These are phyloP conservation scores for Carcharodon carcharias DNA, from an alignment of 2,797 vertebrate genomes.

Conservation along the genomic window DNA sequence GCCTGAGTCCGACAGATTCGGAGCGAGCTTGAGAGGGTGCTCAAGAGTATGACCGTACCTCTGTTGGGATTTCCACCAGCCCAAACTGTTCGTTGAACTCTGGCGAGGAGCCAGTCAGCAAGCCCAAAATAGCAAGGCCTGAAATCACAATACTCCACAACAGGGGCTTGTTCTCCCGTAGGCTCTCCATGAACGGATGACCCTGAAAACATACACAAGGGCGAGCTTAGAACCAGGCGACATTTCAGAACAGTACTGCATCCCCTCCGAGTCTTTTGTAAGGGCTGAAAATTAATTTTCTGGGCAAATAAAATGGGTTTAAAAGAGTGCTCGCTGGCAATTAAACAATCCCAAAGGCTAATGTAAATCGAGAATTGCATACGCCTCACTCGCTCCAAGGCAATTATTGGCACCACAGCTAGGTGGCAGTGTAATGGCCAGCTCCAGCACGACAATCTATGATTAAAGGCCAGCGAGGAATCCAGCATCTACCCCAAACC, in stretches of 20 bases:
- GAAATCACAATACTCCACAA: slow-evolving; percentile 88
- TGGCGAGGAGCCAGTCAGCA: slow-evolving; percentile 81
- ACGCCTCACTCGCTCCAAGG: background rate
- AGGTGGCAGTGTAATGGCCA: background rate
- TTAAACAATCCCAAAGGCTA: too few relatives aligned
- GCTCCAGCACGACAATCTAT: background rate
- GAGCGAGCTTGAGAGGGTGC: background rate
- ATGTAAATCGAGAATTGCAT: background rate
- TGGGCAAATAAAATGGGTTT: background rate
- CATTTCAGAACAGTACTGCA: background rate
- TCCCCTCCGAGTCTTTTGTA: background rate
- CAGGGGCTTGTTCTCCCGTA: slow-evolving; percentile 81
- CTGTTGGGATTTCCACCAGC: slow-evolving; percentile 84
- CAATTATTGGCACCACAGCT: background rate
- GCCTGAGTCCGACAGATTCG: background rate
- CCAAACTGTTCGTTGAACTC: slow-evolving; percentile 94
- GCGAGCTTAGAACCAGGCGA: background rate
- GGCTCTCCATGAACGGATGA: slow-evolving; percentile 94
- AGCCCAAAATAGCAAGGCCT: slow-evolving; percentile 72
- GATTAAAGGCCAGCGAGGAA: background rate
- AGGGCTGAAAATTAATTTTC: background rate
- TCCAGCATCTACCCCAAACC: background rate
- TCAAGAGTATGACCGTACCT: slow-evolving; percentile 59
- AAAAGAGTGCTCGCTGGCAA: background rate
- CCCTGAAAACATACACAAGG: slow-evolving; percentile 57